A percentile compares a stretch with the other conserved stretches of the same genome.
These are phyloP conservation scores for Ellobius talpinus DNA, from an alignment of 2,113 vertebrate species.

Conservation along the genomic window DNA sequence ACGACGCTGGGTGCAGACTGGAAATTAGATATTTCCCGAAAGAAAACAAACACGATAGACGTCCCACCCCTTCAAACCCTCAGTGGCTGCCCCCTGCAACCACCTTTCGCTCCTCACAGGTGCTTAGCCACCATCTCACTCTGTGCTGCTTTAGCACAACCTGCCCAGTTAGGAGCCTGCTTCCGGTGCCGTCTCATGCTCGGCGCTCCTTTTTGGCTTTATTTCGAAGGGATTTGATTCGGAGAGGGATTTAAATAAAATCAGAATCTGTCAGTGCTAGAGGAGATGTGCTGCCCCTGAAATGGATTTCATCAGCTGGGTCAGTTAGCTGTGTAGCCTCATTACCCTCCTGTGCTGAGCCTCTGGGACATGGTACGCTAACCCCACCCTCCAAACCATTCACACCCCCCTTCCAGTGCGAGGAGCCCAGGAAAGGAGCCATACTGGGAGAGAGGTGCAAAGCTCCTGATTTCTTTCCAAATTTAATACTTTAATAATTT, in stretches of 20 bases:
- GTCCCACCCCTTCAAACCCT: neutral
- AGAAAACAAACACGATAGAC: neutral
- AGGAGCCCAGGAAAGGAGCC: neutral
- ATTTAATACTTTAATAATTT: neutral
- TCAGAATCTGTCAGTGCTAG: slow-evolving; percentile 62
- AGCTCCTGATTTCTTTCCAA: neutral
- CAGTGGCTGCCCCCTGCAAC: neutral
- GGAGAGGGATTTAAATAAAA: slow-evolving; percentile 82
- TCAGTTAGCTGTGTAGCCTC: slow-evolving; percentile 74
- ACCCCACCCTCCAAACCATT: neutral
- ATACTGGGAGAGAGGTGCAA: neutral
- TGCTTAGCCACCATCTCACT: slow-evolving; percentile 17
- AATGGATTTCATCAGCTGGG: slow-evolving; percentile 76
- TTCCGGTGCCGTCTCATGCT: slow-evolving; percentile 1
- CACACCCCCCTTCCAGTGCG: neutral
- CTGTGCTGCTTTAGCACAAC: neutral
- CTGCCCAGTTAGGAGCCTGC: neutral
- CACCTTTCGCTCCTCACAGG: neutral
- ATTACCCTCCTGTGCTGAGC: neutral
- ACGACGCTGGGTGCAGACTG: neutral
- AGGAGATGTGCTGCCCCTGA: slow-evolving; percentile 56
- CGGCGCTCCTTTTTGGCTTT: slow-evolving; percentile 59
- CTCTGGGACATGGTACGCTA: slow-evolving; percentile 38
- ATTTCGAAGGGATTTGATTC: slow-evolving; percentile 59
- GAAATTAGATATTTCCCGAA: slow-evolving; percentile 36